phyloP scores from a whole-genome alignment of 1,140 invertebrate genomes.

The Halesus radiatus region DNA sequence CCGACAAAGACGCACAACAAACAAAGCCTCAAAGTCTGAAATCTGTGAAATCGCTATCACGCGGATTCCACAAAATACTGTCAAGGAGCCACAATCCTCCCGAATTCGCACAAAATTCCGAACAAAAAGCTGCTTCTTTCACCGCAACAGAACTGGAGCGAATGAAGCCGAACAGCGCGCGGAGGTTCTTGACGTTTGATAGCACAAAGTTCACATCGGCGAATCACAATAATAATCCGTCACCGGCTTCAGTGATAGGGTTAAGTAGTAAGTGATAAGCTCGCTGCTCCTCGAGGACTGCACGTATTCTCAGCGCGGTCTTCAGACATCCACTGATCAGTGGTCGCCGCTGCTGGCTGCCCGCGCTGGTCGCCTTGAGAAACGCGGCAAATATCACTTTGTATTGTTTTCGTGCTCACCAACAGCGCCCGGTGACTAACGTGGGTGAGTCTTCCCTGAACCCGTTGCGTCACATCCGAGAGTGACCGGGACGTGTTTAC shows the following conservation, averaged over 20 bases:
- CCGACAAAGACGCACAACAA: background rate
- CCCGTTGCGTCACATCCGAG: conserved; percentile 33
- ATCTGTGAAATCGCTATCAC: no score
- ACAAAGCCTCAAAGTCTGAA: background rate
- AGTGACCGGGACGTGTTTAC: background rate
- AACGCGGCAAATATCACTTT: conserved; percentile 3
- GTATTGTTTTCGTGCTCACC: conserved; percentile 10
- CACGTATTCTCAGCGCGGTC: background rate
- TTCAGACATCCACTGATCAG: background rate
- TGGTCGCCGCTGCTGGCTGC: background rate
- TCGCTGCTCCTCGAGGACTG: background rate
- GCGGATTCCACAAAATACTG: no score
- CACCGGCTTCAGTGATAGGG: background rate
- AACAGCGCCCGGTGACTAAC: background rate
- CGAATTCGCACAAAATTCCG: no score
- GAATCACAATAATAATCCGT: background rate
- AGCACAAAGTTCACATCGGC: no score
- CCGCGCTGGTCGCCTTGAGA: conserved; percentile 7
- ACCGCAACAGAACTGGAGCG: background rate
- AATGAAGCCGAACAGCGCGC: background rate
- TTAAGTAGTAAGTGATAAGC: background rate
- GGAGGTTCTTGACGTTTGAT: no score
- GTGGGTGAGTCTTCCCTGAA: conserved; percentile 8
- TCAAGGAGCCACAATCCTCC: no score
- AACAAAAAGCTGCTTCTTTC: background rate